These are phyloP conservation scores for Brachyptera putata DNA, from an alignment of 2,888 invertebrate genomes.

Conservation along the genomic window DNA sequence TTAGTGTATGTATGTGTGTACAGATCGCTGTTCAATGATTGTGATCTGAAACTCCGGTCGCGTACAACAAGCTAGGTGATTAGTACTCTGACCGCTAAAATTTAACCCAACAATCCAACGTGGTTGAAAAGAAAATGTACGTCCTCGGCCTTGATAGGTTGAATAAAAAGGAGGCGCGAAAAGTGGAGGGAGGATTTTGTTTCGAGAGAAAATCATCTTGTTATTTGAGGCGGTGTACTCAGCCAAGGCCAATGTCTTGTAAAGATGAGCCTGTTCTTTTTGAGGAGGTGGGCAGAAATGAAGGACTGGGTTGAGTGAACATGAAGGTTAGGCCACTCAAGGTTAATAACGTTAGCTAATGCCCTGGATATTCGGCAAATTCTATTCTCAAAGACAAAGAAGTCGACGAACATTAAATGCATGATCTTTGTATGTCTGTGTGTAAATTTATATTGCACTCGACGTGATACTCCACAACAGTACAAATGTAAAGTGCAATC, in stretches of 20 bases:
- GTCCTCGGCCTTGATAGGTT: too few species aligned
- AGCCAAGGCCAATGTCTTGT: slow-evolving; percentile 27
- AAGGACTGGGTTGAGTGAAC: slow-evolving; percentile 12
- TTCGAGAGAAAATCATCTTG: neutral
- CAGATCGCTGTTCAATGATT: too few species aligned
- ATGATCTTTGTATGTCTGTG: slow-evolving; percentile 3
- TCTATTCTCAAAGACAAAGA: slow-evolving; percentile 12
- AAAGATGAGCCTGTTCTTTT: neutral
- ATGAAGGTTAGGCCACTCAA: slow-evolving; percentile 11
- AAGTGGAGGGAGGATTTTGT: neutral
- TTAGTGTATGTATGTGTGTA: too few species aligned
- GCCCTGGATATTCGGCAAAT: slow-evolving; percentile 5
- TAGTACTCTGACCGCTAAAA: too few species aligned
- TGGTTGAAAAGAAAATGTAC: too few species aligned
- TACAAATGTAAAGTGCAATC: too few species aligned
- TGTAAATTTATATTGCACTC: too few species aligned
- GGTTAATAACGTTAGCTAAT: slow-evolving; percentile 3
- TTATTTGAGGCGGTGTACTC: neutral
- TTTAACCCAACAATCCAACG: too few species aligned
- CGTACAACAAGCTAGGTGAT: too few species aligned
- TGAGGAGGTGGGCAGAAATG: neutral
- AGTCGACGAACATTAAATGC: too few species aligned
- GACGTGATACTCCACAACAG: too few species aligned
- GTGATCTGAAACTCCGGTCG: too few species aligned
- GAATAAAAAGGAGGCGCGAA: neutral